Percentiles rank a stretch among this genome's conserved stretches.
These are phyloP conservation scores for Pocillopora damicornis DNA, from an alignment of 64 coral and sea anemone species.

Conservation along the genomic window DNA sequence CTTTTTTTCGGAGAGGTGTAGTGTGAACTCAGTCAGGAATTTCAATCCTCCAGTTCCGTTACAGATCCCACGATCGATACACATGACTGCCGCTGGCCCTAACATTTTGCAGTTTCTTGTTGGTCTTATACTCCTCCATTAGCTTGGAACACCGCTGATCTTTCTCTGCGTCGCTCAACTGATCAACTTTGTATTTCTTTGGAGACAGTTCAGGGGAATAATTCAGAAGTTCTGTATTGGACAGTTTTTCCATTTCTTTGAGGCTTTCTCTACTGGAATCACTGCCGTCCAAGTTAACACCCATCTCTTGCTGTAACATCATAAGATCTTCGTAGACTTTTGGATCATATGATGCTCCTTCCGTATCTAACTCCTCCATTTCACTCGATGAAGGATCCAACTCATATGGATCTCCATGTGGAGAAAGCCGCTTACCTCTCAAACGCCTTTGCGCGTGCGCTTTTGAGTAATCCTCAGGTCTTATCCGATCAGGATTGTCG, in stretches of 20 bases:
- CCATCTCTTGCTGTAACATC: conserved; percentile 65
- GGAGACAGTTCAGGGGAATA: conserved; percentile 45
- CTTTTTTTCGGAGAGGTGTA: too few relatives aligned
- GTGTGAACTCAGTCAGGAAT: too few relatives aligned
- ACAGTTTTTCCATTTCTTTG: conserved; percentile 54
- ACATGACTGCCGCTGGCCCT: conserved; percentile 52
- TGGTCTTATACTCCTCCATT: conserved; percentile 82
- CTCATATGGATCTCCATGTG: conserved; percentile 71
- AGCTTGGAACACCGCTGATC: conserved; percentile 83
- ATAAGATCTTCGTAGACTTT: conserved; percentile 74
- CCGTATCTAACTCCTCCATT: conserved; percentile 59
- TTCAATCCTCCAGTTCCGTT: background rate
- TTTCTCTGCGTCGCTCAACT: conserved; percentile 67
- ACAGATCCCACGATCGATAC: conserved; percentile 89
- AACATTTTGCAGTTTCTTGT: conserved; percentile 43
- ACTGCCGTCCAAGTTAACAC: conserved; percentile 80
- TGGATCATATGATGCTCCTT: conserved; percentile 61
- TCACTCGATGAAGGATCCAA: conserved; percentile 65
- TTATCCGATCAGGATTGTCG: conserved; percentile 16
- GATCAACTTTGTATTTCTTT: conserved; percentile 69
- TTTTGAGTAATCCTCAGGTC: conserved; percentile 20
- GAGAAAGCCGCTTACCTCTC: conserved; percentile 26
- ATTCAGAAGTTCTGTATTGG: conserved; percentile 52
- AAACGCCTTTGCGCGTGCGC: conserved; percentile 27
- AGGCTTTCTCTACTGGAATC: conserved; percentile 65